These are phyloP conservation scores for Coelinius sp. DNA, from an alignment of 2,888 invertebrate genomes.

Conservation along the genomic window DNA sequence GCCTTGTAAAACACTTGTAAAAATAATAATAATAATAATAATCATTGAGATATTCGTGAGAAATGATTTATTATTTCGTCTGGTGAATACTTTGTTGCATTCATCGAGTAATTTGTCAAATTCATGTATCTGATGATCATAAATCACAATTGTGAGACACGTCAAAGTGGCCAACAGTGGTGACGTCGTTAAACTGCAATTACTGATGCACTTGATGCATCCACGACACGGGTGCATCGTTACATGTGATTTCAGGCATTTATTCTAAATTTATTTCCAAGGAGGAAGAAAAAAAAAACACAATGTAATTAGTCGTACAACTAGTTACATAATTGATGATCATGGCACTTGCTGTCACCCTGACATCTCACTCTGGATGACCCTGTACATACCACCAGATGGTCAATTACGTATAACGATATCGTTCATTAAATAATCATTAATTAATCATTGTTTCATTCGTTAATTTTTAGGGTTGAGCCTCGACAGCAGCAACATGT, in stretches of 20 bases:
- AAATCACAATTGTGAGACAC: slow-evolving; percentile 52
- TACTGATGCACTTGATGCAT: slow-evolving; percentile 55
- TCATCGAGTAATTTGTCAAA: slow-evolving; percentile 40
- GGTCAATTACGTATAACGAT: slow-evolving; percentile 10
- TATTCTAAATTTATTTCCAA: too few species aligned
- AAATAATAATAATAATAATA: too few species aligned
- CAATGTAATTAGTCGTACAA: background rate
- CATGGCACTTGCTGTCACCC: slow-evolving; percentile 1
- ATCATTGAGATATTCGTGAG: background rate
- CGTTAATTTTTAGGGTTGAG: slow-evolving; percentile 78
- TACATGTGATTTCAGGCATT: background rate
- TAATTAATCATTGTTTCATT: slow-evolving; percentile 3
- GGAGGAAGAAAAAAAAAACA: too few species aligned
- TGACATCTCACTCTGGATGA: slow-evolving; percentile 7
- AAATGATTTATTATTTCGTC: background rate
- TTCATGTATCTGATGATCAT: slow-evolving; percentile 35
- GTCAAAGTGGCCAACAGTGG: slow-evolving; percentile 21
- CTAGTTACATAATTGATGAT: slow-evolving; percentile 7
- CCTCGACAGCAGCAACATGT: slow-evolving; percentile 80
- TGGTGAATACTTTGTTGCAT: too few species aligned
- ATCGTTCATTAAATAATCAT: slow-evolving; percentile 2
- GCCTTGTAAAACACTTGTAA: background rate
- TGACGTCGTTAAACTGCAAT: slow-evolving; percentile 54
- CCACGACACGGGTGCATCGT: too few species aligned
- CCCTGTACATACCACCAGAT: background rate